Base-by-base conservation (phyloP, 2,888 invertebrate species). In the Entomobrya proxima region DNA sequence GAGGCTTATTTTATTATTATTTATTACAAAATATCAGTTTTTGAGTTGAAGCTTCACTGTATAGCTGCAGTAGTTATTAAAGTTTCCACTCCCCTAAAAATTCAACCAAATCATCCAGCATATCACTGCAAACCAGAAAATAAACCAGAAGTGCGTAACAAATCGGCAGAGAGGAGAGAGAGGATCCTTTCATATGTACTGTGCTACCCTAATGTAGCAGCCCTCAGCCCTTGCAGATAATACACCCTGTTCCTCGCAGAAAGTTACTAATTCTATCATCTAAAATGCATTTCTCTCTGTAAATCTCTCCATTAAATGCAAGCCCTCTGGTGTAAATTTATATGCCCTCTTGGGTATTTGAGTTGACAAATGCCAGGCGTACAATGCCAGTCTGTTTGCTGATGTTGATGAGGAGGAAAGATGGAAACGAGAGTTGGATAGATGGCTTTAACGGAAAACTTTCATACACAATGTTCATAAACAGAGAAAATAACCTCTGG, bases 271-370 rank as follows among this genome's bases (percentile, higher is more conserved):
- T 82, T 82, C 64, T 82, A 82, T 75, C 72, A 82, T 82, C 75
- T 76, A 76, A 76, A 83, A 64, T 76, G 76, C 76, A 76, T 75
- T 82, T 82, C 67, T 30, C 79, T 72, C 18, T 30, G 50, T 64
- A 75, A 83, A 83, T 82, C 81, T 82, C 81, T 82, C 81, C 81
- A 82, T 82, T 58, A 82, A 75, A 82, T 83, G 61, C 67, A 55
- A 82, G 67, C 74, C 77, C 76, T 76, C 83, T 83, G 76, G 83
- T 83, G 83, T 77, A 83, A 83, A 83, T 83, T 83, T 83, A 77
- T 83, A 76, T 77, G 52, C 52, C 76, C 83, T 76, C 83, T 76
- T 76, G 83, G 83, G 83, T 76, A 76, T 83, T 83, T 55, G 24
- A 64, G 67, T 76, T 83, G 83, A 83, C 76, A 83, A 83, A 76